These are phyloP conservation scores for Capromys pilorides DNA, from an alignment of 2,797 vertebrate genomes.

Conservation along the genomic window DNA sequence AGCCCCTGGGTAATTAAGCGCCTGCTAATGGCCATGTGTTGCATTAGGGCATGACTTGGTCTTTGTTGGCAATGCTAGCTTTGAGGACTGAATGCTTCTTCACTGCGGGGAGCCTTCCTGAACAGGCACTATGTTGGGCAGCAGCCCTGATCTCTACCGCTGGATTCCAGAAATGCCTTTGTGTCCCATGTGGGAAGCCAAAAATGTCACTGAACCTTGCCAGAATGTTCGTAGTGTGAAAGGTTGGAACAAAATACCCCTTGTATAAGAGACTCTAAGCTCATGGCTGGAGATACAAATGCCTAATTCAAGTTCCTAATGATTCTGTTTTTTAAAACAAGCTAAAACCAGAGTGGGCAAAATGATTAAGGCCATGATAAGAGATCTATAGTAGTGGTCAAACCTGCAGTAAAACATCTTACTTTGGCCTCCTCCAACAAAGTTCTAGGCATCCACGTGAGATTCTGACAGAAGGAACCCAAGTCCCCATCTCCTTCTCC, in stretches of 20 bases:
- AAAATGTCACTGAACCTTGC: background rate
- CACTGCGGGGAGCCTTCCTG: background rate
- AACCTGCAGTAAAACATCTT: background rate
- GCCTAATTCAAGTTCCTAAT: background rate
- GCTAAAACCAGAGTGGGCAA: background rate
- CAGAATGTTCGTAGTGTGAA: background rate
- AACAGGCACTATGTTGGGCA: background rate
- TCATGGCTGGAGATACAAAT: background rate
- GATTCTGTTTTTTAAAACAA: background rate
- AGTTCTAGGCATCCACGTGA: background rate
- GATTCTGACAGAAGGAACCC: background rate
- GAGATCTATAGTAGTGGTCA: background rate
- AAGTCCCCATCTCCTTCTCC: background rate
- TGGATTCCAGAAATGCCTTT: background rate
- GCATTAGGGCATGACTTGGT: background rate
- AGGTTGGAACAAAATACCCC: background rate
- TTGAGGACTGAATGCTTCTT: background rate
- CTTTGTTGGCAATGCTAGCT: background rate
- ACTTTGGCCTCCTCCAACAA: rapidly evolving
- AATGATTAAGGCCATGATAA: background rate
- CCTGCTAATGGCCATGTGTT: background rate
- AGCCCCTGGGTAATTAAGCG: background rate
- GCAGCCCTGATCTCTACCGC: background rate
- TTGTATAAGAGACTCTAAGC: background rate
- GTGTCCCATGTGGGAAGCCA: background rate